Base-by-base conservation (phyloP, 2,888 invertebrate genomes). In the Troilus luridus region DNA sequence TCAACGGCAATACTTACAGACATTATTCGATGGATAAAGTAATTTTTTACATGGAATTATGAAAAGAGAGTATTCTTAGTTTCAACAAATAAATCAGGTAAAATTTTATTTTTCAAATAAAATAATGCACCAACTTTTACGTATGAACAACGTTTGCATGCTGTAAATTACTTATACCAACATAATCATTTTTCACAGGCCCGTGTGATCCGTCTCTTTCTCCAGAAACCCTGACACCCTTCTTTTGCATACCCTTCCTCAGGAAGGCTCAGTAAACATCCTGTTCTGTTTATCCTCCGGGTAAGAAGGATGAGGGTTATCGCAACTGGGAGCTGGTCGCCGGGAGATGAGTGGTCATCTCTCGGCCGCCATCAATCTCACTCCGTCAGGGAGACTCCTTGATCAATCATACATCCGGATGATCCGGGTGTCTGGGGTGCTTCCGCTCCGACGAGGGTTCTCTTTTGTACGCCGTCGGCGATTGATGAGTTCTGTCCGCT, bases 221-320 rank as follows among this genome's bases (percentile, higher is more conserved):
- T 77, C 72, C 8, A 77, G 72, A 5, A 41, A 24, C 12, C 27
- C 72, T 77, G 72, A 77, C 72, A 77, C 17, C 27, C 72, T 77
- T 77, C 72, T 77, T 77, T 77, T 77, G 72, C 72, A 77, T 77
- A 77, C 19, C 72, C 72, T 14, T 19, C 72, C 72, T 77, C 27
- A 77, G 72, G 19, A 77, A 27, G 72, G 17, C 41, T 77, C 27
- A 41, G 72, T 17, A 77, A 77, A 77, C 72, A 77, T 77, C 72
- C 72, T 77, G 1, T 41, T 77, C 27, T 77, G 72, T 77, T 77
- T 77, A 77, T 77, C 72, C 24, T 41, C 27, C 41, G 72, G 72
- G 72, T 58, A 56, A 85, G 85, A 85, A 85, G 85, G 56, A 85
- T 85, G 85, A 85, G 85, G 85, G 85, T n/a, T 85, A 85, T 85